phyloP scores from a whole-genome alignment of 1,140 invertebrate genomes.

The Mesaphorura yosii region DNA sequence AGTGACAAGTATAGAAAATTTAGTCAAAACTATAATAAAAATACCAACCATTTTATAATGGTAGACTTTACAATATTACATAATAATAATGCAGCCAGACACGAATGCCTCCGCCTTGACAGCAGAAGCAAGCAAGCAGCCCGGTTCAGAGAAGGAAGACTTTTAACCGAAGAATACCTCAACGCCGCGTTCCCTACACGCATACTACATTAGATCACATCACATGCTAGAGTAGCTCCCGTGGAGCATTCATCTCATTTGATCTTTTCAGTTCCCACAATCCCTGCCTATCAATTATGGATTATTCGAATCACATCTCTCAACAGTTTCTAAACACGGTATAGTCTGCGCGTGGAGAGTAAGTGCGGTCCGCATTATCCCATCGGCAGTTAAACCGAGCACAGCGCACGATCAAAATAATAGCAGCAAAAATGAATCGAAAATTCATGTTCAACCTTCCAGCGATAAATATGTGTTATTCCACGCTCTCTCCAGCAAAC shows the following conservation, averaged over 20 bases:
- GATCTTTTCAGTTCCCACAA: background rate
- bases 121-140: no score
- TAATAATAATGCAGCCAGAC: no score
- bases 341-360: slow-evolving; percentile 4
- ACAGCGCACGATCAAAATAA: no score
- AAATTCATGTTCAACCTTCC: slow-evolving; percentile 13
- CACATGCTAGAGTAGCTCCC: slow-evolving; percentile 6
- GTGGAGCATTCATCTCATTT: background rate
- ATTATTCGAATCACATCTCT: slow-evolving; percentile 2
- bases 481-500: slow-evolving; percentile 22
- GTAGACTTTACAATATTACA: slow-evolving; percentile 8
- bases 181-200: background rate
- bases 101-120: no score
- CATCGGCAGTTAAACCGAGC: no score
- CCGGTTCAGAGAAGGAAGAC: no score
- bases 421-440: slow-evolving; percentile 15
- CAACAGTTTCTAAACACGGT: no score
- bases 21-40: slow-evolving; percentile 31
- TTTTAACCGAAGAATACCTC: slow-evolving; percentile 8
- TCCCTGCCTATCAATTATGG: slow-evolving; percentile 11
- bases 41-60: slow-evolving; percentile 17
- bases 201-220: slow-evolving; percentile 13
- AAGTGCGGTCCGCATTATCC: background rate
- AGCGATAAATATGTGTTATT: slow-evolving; percentile 9
- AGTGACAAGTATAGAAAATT: slow-evolving; percentile 29